Evolutionary conservation across 2,113 vertebrate genomes (phyloP).

Genomic region (Parotia lawesii): DNA sequence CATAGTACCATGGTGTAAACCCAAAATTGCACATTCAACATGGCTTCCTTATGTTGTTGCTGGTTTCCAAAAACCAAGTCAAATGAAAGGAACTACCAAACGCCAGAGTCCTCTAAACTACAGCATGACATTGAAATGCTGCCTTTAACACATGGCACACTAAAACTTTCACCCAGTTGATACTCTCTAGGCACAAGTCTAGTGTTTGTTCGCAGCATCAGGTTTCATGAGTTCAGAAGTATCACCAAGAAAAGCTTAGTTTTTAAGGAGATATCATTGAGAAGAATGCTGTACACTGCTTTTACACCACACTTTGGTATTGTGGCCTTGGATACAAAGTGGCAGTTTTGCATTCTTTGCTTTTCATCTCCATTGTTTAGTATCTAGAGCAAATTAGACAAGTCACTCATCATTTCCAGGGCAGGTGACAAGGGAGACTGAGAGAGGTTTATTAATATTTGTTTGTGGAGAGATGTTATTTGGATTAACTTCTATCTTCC

Average conservation of each 20-base stretch:
- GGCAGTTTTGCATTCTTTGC: constrained; percentile 18
- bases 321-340: neutral
- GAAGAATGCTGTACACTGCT: neutral
- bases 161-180: neutral
- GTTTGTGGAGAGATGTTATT: constrained; percentile 68
- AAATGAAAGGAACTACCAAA: neutral
- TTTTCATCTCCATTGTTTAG: constrained; percentile 15
- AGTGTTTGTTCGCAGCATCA: neutral
- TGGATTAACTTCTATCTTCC: constrained; percentile 69
- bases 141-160: neutral
- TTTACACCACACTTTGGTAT: neutral
- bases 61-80: neutral
- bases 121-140: neutral
- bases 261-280: neutral
- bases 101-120: neutral
- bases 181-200: neutral
- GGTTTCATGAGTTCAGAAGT: neutral
- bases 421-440: constrained; percentile 44
- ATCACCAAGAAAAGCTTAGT: neutral
- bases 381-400: constrained; percentile 13
- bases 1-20: neutral
- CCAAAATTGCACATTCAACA: constrained; percentile 11
- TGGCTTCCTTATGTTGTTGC: constrained; percentile 3
- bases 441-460: constrained; percentile 70
- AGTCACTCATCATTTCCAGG: constrained; percentile 29